A percentile compares a stretch with the other conserved stretches of the same genome.
phyloP scores from a whole-genome alignment of 2,113 vertebrate genomes.

The Pycnonotus jocosus region DNA sequence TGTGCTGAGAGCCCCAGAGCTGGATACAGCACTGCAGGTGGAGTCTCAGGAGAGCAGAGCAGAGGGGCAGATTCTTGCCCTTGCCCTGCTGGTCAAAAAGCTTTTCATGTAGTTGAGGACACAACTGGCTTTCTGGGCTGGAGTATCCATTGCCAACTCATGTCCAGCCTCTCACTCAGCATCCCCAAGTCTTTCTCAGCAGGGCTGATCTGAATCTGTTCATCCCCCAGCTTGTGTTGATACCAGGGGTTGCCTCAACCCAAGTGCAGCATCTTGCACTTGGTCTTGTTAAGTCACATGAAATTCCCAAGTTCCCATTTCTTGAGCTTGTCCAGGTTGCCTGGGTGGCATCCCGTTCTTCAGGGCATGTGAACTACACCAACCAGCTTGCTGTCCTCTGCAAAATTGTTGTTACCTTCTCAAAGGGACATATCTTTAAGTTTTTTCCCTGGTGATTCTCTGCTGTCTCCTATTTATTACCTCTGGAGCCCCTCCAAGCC shows the following conservation, averaged over 20 bases:
- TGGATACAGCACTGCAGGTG: background rate
- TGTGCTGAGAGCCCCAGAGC: background rate
- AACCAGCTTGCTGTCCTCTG: background rate
- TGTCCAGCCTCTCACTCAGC: background rate
- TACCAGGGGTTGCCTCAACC: background rate
- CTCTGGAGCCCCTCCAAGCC: background rate
- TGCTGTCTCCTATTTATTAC: background rate
- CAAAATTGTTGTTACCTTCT: background rate
- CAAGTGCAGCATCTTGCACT: background rate
- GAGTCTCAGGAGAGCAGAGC: background rate
- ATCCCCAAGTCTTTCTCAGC: fast-evolving
- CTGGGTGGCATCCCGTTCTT: background rate
- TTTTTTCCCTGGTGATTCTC: background rate
- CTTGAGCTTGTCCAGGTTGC: background rate
- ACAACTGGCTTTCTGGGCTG: background rate
- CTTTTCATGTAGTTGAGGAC: background rate
- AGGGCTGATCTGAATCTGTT: background rate
- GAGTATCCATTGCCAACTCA: fast-evolving
- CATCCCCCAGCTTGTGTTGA: background rate
- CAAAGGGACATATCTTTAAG: background rate
- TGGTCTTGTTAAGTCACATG: background rate
- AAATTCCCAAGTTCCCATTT: background rate
- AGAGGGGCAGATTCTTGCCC: background rate
- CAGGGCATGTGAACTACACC: background rate
- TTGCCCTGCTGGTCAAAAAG: background rate